Base-by-base conservation (phyloP, 2,888 invertebrate genomes). In the Conistra vaccinii region DNA sequence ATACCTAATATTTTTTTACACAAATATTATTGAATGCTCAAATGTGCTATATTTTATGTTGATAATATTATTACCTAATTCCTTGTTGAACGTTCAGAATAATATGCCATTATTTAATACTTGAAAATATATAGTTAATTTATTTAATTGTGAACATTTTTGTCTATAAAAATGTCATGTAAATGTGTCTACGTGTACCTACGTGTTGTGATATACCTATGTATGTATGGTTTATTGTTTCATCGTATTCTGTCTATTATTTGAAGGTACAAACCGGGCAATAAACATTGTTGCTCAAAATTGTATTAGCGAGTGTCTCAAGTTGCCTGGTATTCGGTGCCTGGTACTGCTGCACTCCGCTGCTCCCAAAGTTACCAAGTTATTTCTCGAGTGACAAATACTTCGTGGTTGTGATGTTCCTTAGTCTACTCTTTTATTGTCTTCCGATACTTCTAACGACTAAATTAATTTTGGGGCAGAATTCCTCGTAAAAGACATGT, bases 401-500 rank as follows among this genome's bases (percentile, higher is more conserved):
- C 92, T 91, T 91, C 88, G 93, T 93, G 96, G 96, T 96, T 96
- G 96, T 96, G 96, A 96, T 92, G 91, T 91, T 76, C 87, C 85
- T 89, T 90, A 90, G 89, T 91, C 90, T 90, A 93, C 91, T 92
- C 88, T 86, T 91, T 91, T 92, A 89, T 92, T 88, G 95, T 96
- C 95, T 95, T 95, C 95, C 95, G 93, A 92, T 90, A 89, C 87
- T 89, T 90, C 85, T 90, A 91, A 88, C 87, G 87, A 90, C 89
- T 91, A 90, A 90, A 91, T 92, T 91, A 91, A 92, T 94, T 94
- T 94, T 93, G 94, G 93, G 94, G 93, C 95, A 94, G 93, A 95
- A 95, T 95, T 96, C 94, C 95, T 95, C 92, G 85, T 89, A 96
- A 96, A 96, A 96, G 96, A 96, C 96, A 96, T 95, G 92, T 94